phyloP scores from a whole-genome alignment of 35 echinoderm and acorn worm genomes.

The Diadema setosum region DNA sequence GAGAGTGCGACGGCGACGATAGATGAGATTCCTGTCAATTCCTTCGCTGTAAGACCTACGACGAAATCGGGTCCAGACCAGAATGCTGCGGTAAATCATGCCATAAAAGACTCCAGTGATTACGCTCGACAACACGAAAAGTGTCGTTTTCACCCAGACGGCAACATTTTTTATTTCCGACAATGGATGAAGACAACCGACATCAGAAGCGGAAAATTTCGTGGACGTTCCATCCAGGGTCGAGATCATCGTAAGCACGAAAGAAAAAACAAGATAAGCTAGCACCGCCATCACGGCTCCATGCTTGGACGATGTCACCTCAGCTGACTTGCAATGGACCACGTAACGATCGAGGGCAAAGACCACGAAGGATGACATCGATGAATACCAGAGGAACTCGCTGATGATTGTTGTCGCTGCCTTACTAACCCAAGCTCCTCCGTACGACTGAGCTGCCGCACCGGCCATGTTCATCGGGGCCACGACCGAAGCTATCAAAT shows the following conservation, averaged over 20 bases:
- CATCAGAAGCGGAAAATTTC: not conserved
- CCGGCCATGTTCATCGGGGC: not conserved
- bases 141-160: not conserved
- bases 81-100: not conserved
- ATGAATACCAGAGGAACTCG: not conserved
- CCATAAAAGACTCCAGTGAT: not conserved
- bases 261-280: not conserved
- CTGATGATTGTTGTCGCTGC: not conserved
- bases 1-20: too few species aligned
- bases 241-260: not conserved
- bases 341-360: not conserved
- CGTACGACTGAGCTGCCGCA: not conserved
- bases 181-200: not conserved
- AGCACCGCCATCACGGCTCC: not conserved
- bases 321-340: not conserved
- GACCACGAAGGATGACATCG: not conserved
- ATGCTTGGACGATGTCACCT: not conserved
- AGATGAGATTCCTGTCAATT: not conserved
- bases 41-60: not conserved
- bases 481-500: not conserved
- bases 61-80: not conserved
- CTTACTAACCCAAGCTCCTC: not conserved
- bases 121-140: not conserved
- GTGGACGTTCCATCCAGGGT: not conserved
- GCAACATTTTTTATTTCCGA: too few species aligned